Evolutionary conservation across 2,113 vertebrate species (phyloP).

Genomic region (Apodemus speciosus): DNA sequence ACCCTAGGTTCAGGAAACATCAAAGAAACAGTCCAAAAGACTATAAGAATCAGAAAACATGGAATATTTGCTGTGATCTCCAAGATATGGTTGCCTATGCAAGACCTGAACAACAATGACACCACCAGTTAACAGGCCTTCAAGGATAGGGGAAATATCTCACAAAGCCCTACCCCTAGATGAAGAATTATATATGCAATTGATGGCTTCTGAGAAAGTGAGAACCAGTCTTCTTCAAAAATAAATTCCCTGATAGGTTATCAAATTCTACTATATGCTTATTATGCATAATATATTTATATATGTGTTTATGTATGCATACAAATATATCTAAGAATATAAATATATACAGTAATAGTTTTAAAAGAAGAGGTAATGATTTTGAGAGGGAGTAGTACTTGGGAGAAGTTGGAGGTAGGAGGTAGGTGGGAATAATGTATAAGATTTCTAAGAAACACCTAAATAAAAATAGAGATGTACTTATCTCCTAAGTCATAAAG

Average conservation of each 20-base stretch:
- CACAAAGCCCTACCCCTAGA: accelerated
- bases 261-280: not conserved
- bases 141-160: not conserved
- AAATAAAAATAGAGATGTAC: not conserved
- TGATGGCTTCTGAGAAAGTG: not conserved
- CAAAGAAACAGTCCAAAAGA: not conserved
- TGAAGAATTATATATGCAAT: not conserved
- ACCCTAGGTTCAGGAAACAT: not conserved
- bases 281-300: not conserved
- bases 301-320: not conserved
- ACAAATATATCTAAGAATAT: too few relatives aligned
- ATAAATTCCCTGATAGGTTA: not conserved
- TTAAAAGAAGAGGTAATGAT: too few relatives aligned
- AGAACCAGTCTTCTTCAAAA: not conserved
- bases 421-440: not conserved
- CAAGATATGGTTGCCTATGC: not conserved
- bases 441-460: not conserved
- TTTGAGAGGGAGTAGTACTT: not conserved
- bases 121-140: not conserved
- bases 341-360: not conserved
- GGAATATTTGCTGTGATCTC: not conserved
- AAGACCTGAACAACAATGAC: not conserved
- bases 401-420: not conserved
- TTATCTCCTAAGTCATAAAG: not conserved
- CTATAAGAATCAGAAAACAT: not conserved